Conservation (phyloP, 2,797 vertebrate species). For the Heterohyrax brucei region DNA sequence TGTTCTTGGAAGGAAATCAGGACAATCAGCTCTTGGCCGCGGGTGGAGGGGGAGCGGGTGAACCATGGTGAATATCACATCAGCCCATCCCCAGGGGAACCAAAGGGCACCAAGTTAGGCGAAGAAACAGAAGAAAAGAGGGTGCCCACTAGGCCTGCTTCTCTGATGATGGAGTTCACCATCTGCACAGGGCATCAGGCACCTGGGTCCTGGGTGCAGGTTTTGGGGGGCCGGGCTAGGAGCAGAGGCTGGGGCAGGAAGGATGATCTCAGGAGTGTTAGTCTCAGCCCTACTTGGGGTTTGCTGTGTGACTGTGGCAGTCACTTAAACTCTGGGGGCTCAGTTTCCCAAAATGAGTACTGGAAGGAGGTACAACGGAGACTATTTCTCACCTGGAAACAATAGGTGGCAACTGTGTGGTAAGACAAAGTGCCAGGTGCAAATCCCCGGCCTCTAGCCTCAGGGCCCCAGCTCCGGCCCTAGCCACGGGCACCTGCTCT, state of each 20-base stretch:
- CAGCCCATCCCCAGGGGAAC: conserved; percentile 75
- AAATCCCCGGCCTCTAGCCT: neutral
- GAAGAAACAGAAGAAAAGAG: neutral
- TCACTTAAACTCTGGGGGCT: neutral
- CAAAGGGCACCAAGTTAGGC: conserved; percentile 61
- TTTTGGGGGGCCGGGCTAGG: neutral
- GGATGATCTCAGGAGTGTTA: accelerated
- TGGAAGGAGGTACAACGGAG: neutral
- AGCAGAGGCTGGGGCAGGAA: neutral
- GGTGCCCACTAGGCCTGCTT: neutral
- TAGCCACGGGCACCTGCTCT: neutral
- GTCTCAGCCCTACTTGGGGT: accelerated
- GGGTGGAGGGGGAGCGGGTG: conserved; percentile 49
- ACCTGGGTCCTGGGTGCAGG: too few relatives aligned
- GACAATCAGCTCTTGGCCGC: conserved; percentile 82
- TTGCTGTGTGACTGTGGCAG: neutral
- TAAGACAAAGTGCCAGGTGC: neutral
- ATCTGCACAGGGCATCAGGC: accelerated
- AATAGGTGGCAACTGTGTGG: neutral
- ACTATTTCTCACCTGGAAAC: accelerated
- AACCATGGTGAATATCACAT: conserved; percentile 76
- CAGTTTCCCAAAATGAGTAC: neutral
- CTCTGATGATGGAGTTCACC: neutral
- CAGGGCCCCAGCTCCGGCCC: neutral
- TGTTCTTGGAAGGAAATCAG: conserved; percentile 84